Percentiles rank a stretch among this genome's conserved stretches.
Conservation (phyloP, 2,113 vertebrate species). For the Clinocottus analis region DNA sequence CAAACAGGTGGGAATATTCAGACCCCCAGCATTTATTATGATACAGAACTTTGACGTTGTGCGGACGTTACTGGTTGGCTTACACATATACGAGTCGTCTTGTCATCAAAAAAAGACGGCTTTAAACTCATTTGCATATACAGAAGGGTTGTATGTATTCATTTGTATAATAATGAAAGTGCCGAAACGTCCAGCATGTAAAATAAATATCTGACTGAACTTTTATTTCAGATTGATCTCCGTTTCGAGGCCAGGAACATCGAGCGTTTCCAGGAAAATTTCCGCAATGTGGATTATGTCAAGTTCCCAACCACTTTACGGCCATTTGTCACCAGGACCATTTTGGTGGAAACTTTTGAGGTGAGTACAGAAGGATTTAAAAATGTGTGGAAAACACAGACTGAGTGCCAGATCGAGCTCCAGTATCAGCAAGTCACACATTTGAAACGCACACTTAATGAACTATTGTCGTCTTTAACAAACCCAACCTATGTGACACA, state of each 20-base stretch:
- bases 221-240: constrained; percentile 88
- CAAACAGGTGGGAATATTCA: constrained; percentile 86
- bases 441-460: not conserved
- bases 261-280: constrained; percentile 91
- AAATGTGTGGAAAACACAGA: not conserved
- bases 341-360: constrained; percentile 95
- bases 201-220: no score
- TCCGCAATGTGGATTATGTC: constrained; percentile 88
- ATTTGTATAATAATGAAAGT: no score
- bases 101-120: not conserved
- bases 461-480: not conserved
- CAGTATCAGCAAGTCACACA: not conserved
- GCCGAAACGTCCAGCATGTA: not conserved
- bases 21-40: not conserved
- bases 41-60: not conserved
- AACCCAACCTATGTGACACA: not conserved
- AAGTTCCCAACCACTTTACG: constrained; percentile 91
- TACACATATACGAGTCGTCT: not conserved
- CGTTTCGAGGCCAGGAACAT: constrained; percentile 93
- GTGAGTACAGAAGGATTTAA: constrained; percentile 73
- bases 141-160: no score
- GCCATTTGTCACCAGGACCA: constrained; percentile 89
- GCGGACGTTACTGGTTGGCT: not conserved
- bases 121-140: no score
- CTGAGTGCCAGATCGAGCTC: not conserved